phyloP scores from a whole-genome alignment of 2,113 vertebrate genomes.

The Orcinus orca region DNA sequence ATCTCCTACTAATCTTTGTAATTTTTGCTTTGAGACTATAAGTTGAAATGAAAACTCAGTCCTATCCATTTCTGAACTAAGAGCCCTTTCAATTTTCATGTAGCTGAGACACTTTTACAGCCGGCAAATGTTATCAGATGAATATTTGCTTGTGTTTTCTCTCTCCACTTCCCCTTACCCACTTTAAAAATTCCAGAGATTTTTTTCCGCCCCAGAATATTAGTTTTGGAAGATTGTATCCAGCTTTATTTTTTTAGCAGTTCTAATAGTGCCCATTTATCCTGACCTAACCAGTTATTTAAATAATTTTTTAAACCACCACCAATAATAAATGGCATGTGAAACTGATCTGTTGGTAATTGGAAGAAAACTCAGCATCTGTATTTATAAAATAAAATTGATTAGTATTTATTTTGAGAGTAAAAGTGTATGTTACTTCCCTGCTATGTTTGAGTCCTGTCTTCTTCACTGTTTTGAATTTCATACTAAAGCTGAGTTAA shows the following conservation, averaged over 20 bases:
- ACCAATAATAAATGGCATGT: conserved; percentile 75
- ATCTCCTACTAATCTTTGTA: conserved; percentile 20
- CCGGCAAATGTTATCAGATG: conserved; percentile 67
- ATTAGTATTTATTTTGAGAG: conserved; percentile 79
- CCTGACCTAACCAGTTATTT: conserved; percentile 79
- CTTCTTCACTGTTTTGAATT: conserved; percentile 67
- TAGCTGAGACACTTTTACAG: conserved; percentile 50
- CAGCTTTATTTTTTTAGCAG: conserved; percentile 80
- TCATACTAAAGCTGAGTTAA: conserved; percentile 31
- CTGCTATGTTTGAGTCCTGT: conserved; percentile 64
- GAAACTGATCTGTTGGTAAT: conserved; percentile 76
- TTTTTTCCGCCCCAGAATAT: conserved; percentile 69
- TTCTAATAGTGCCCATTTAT: conserved; percentile 78
- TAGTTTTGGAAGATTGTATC: conserved; percentile 79
- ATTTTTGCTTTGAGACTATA: conserved; percentile 3
- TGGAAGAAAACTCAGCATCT: conserved; percentile 80
- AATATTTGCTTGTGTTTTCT: conserved; percentile 70
- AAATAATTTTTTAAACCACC: conserved; percentile 77
- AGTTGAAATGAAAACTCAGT: not conserved
- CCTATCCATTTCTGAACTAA: conserved; percentile 36
- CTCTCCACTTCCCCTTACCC: conserved; percentile 59
- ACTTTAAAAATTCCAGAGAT: conserved; percentile 74
- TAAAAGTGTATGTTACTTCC: conserved; percentile 71
- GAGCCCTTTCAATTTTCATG: conserved; percentile 57
- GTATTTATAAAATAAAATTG: conserved; percentile 85